phyloP scores from a whole-genome alignment of 1,140 invertebrate genomes.

The Plectrocnemia conspersa region DNA sequence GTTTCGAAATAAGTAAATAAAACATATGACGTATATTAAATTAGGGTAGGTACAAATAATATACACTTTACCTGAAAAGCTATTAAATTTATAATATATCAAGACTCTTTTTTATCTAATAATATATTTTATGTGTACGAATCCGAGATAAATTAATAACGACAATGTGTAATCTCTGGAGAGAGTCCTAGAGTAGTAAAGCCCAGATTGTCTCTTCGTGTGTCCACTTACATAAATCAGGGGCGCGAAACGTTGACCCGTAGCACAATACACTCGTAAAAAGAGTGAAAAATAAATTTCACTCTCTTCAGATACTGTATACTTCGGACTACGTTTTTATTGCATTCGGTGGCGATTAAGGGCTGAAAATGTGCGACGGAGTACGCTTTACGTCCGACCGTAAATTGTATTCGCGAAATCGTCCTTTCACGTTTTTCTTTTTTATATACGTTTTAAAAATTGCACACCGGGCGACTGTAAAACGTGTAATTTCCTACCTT shows the following conservation, averaged over 20 bases:
- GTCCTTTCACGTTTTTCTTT: not conserved
- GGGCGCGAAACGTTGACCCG: not conserved
- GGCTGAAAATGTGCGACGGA: not conserved
- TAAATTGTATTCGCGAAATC: not conserved
- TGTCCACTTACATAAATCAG: conserved; percentile 8
- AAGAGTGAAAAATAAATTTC: not conserved
- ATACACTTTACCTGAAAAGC: no score
- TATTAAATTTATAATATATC: no score
- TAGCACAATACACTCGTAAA: not conserved
- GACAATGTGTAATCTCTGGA: conserved; percentile 13
- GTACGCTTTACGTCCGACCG: not conserved
- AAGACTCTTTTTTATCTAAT: no score
- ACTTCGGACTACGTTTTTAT: not conserved
- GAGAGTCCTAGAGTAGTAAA: conserved; percentile 2
- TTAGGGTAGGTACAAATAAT: no score
- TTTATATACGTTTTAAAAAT: not conserved
- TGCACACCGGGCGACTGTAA: no score
- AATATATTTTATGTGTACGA: no score
- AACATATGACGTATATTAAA: no score
- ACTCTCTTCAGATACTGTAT: not conserved
- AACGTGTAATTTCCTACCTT: no score
- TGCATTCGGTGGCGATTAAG: not conserved
- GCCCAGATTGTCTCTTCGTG: conserved; percentile 4
- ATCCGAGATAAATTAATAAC: conserved; percentile 18
- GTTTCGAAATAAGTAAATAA: no score